Conservation (phyloP, 1,140 invertebrate species). For the Trichonephila clavata region DNA sequence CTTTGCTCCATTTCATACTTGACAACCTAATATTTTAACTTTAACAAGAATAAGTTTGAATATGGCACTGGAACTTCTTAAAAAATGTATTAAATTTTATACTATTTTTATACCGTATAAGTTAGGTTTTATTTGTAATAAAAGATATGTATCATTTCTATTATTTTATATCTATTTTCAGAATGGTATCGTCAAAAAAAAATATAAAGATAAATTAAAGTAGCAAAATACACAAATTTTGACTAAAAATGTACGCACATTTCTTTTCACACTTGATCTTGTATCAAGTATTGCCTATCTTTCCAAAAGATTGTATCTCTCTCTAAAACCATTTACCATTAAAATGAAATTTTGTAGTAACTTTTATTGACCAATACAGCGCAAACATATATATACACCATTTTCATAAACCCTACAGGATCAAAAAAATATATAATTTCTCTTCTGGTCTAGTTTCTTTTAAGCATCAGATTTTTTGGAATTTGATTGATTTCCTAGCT, state of each 20-base stretch:
- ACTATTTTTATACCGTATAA: too few relatives aligned
- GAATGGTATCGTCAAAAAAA: too few relatives aligned
- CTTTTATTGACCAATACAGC: slow-evolving; percentile 6
- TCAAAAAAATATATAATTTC: neutral
- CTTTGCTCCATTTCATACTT: too few relatives aligned
- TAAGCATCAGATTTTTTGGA: slow-evolving; percentile 26
- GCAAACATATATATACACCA: neutral
- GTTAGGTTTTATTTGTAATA: too few relatives aligned
- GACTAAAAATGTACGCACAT: neutral
- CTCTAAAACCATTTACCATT: neutral
- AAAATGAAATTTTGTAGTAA: neutral
- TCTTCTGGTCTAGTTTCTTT: neutral
- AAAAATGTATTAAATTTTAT: too few relatives aligned
- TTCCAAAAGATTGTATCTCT: neutral
- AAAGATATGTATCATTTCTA: too few relatives aligned
- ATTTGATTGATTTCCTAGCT: slow-evolving; percentile 28
- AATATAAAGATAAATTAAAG: too few relatives aligned
- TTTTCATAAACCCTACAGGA: neutral
- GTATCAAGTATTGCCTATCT: neutral
- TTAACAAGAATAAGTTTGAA: too few relatives aligned
- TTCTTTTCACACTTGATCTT: neutral
- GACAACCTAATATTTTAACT: too few relatives aligned
- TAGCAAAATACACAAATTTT: neutral
- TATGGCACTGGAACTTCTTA: too few relatives aligned
- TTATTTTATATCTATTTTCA: too few relatives aligned